Base-by-base conservation (phyloP, 2,797 vertebrate genomes). In the Argya squamiceps region DNA sequence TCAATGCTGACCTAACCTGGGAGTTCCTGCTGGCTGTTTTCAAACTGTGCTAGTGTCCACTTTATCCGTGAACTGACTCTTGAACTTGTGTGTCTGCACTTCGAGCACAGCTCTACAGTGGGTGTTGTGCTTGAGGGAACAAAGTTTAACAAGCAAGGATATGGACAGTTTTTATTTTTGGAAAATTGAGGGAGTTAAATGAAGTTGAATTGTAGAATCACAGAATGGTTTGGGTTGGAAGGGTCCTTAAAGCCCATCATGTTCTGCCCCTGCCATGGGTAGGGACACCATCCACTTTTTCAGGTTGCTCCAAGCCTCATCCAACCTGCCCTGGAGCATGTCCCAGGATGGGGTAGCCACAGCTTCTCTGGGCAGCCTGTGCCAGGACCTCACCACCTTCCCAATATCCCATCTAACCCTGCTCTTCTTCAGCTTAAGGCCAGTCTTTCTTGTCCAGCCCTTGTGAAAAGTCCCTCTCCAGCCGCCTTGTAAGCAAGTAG, bases 401-500 rank as follows among this genome's bases (percentile, higher is more conserved):
- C 47, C 39, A 27, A 2, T n/a, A 62, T 62, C 22, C 12, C 26
- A 82, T 17, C 27, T 27, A 47, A 29, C 9, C 27, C 22, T 49
- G 5, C 47, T 39, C 4, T 55, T 20, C 32, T 32, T 47, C 76
- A 74, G 24, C 21, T 46, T 17, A 39, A 52, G n/a, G 16, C 30
- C 34, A 19, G 24, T 43, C 15, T 37, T 46, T 34, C 47, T 49
- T 43, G 32, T 43, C 41, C 43, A 43, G 4, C 36, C 56, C 39
- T 8, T n/a, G 27, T 37, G 36, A 36, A 18, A 67, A 56, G 16
- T 43, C 36, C 27, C 19, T 62, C 41, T 55, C 27, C 32, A 37
- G 15, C 19, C 0, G 0, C 41, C 32, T 29, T n/a, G 27, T 37
- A 29, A 83, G 22, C 27, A 78, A 81, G 81, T 6, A 27, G 8